Conservation (phyloP, 2,797 vertebrate genomes). For the Apogon hyalosoma region DNA sequence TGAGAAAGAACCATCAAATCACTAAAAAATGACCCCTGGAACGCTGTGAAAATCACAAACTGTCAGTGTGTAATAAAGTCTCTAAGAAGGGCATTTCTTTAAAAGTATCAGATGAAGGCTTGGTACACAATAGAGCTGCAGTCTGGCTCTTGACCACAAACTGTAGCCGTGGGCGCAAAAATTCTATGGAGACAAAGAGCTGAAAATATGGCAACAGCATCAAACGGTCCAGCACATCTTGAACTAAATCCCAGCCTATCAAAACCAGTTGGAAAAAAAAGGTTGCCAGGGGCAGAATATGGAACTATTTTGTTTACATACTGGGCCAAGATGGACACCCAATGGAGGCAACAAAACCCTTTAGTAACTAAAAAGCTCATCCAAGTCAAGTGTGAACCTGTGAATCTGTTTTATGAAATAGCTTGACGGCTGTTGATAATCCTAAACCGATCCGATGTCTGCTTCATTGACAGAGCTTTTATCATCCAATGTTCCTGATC, state of each 20-base stretch:
- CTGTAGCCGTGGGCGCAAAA: constrained; percentile 50
- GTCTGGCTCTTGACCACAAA: constrained; percentile 61
- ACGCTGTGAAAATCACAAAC: constrained; percentile 36
- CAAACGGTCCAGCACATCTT: constrained; percentile 46
- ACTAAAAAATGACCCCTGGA: constrained; percentile 15
- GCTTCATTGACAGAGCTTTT: not conserved
- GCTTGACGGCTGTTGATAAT: not conserved
- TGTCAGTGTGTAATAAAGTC: constrained; percentile 23
- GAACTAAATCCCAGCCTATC: constrained; percentile 43
- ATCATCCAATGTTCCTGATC: not conserved
- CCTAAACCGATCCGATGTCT: not conserved
- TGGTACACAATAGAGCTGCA: constrained; percentile 44
- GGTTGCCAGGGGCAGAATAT: constrained; percentile 53
- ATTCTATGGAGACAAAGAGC: constrained; percentile 54
- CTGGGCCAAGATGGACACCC: constrained; percentile 25
- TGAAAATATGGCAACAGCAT: constrained; percentile 55
- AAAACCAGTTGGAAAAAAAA: constrained; percentile 26
- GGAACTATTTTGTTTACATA: constrained; percentile 58
- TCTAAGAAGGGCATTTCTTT: constrained; percentile 16
- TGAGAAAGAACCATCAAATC: constrained; percentile 12
- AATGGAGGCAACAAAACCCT: constrained; percentile 14
- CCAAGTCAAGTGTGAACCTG: constrained; percentile 6
- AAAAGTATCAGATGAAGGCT: constrained; percentile 49
- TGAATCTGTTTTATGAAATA: constrained; percentile 1
- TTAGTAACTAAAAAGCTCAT: constrained; percentile 12